phyloP scores from a whole-genome alignment of 2,888 invertebrate species.

The Temnothorax ravouxi region DNA sequence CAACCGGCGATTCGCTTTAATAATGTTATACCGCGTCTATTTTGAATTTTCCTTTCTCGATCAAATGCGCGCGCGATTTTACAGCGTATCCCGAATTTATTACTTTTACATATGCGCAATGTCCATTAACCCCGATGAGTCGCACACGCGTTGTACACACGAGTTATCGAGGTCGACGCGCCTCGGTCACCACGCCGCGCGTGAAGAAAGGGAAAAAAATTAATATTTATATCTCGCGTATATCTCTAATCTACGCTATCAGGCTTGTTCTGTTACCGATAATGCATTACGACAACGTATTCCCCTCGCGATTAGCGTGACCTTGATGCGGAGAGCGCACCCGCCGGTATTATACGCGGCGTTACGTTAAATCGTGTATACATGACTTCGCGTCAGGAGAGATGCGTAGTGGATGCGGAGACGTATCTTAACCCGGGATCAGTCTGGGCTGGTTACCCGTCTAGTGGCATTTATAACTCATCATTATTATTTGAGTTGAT shows the following conservation, averaged over 20 bases:
- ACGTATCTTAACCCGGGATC: slow-evolving; percentile 82
- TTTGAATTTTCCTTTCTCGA: slow-evolving; percentile 21
- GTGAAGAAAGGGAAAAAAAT: not conserved
- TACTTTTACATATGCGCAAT: slow-evolving; percentile 6
- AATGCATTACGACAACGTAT: not conserved
- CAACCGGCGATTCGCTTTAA: slow-evolving; percentile 47
- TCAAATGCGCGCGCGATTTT: slow-evolving; percentile 23
- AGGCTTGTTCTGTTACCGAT: not conserved
- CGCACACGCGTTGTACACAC: not conserved
- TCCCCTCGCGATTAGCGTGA: not conserved
- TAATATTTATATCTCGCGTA: not conserved
- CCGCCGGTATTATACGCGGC: slow-evolving; percentile 55
- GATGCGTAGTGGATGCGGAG: slow-evolving; percentile 72
- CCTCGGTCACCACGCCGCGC: not conserved
- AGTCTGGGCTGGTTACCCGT: slow-evolving; percentile 79
- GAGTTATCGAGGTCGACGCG: slow-evolving; percentile 3
- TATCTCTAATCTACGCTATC: not conserved
- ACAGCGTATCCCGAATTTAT: not conserved
- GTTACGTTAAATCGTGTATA: slow-evolving; percentile 70
- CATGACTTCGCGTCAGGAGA: slow-evolving; percentile 69
- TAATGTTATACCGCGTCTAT: slow-evolving; percentile 14
- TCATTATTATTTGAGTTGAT: slow-evolving; percentile 83
- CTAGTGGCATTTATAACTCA: slow-evolving; percentile 81
- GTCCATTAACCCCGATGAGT: slow-evolving; percentile 11
- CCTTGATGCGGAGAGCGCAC: slow-evolving; percentile 1